Percentiles rank a stretch among this genome's conserved stretches.
These are phyloP conservation scores for Pseudomyrmex dendroicus DNA, from an alignment of 1,140 invertebrate genomes.

Conservation along the genomic window DNA sequence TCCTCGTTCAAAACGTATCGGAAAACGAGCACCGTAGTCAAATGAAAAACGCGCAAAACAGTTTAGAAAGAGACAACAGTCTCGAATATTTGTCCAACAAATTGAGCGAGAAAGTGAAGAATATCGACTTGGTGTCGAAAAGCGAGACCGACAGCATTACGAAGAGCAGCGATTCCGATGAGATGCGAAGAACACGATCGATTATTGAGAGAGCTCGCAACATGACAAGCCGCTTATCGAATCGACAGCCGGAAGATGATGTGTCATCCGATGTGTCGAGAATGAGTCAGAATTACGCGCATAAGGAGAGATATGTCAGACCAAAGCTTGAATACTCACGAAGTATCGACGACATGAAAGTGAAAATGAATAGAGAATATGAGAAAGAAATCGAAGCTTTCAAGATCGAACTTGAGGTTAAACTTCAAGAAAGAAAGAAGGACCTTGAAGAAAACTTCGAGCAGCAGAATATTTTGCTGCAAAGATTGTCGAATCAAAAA, in stretches of 20 bases:
- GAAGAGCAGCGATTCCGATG: conserved; percentile 72
- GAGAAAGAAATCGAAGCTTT: conserved; percentile 72
- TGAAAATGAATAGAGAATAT: conserved; percentile 64
- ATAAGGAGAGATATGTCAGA: conserved; percentile 35
- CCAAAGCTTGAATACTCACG: conserved; percentile 49
- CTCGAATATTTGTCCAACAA: conserved; percentile 63
- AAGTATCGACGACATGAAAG: conserved; percentile 66
- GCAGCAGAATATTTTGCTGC: conserved; percentile 85
- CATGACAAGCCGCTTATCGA: conserved; percentile 67
- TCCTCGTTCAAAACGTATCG: conserved; percentile 81
- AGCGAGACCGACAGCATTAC: conserved; percentile 76
- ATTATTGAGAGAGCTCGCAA: conserved; percentile 78
- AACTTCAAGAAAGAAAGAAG: conserved; percentile 80
- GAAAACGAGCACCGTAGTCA: conserved; percentile 82
- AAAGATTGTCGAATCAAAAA: conserved; percentile 81
- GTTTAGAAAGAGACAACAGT: conserved; percentile 57
- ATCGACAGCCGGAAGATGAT: conserved; percentile 78
- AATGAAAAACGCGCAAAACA: conserved; percentile 66
- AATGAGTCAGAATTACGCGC: conserved; percentile 51
- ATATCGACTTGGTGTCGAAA: conserved; percentile 80
- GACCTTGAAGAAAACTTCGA: conserved; percentile 83
- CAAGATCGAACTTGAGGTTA: conserved; percentile 75
- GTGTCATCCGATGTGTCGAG: conserved; percentile 70
- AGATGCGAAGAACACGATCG: conserved; percentile 73
- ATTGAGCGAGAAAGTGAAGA: conserved; percentile 78